Conservation (phyloP, 2,888 invertebrate genomes). For the Heliconius cydno region DNA sequence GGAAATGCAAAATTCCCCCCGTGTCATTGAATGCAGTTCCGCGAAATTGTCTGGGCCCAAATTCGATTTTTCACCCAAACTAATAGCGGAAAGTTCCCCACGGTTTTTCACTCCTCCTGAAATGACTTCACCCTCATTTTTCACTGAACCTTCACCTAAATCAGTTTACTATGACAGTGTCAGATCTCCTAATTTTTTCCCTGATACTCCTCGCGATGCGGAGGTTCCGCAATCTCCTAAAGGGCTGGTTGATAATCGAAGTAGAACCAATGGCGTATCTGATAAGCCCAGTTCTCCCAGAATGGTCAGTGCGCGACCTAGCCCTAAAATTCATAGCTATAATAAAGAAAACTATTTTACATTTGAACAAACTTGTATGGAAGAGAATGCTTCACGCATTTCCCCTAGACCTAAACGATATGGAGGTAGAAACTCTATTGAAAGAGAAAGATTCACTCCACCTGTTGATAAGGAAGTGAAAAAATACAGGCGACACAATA, state of each 20-base stretch:
- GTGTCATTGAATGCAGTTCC: slow-evolving; percentile 70
- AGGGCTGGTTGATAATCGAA: slow-evolving; percentile 67
- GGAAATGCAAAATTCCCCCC: slow-evolving; percentile 76
- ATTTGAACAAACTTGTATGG: slow-evolving; percentile 65
- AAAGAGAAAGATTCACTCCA: slow-evolving; percentile 73
- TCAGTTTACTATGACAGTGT: slow-evolving; percentile 78
- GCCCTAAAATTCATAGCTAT: slow-evolving; percentile 73
- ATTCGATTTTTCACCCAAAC: slow-evolving; percentile 77
- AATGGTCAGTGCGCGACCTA: slow-evolving; percentile 62
- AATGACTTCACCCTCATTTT: slow-evolving; percentile 74
- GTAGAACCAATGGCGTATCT: slow-evolving; percentile 64
- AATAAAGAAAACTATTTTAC: slow-evolving; percentile 80
- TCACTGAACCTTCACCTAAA: slow-evolving; percentile 74
- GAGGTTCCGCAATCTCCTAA: slow-evolving; percentile 74
- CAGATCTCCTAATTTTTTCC: slow-evolving; percentile 75
- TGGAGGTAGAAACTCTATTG: slow-evolving; percentile 75
- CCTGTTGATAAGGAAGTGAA: slow-evolving; percentile 73
- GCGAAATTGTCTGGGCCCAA: slow-evolving; percentile 73
- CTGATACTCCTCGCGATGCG: slow-evolving; percentile 70
- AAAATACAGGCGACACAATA: slow-evolving; percentile 74
- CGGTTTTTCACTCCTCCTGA: slow-evolving; percentile 78
- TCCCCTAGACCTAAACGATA: slow-evolving; percentile 70
- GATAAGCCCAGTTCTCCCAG: slow-evolving; percentile 73
- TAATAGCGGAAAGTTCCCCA: slow-evolving; percentile 72
- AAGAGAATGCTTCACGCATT: slow-evolving; percentile 58